Base-by-base conservation (phyloP, 2,888 invertebrate genomes). In the Agonopterix subpropinquella region DNA sequence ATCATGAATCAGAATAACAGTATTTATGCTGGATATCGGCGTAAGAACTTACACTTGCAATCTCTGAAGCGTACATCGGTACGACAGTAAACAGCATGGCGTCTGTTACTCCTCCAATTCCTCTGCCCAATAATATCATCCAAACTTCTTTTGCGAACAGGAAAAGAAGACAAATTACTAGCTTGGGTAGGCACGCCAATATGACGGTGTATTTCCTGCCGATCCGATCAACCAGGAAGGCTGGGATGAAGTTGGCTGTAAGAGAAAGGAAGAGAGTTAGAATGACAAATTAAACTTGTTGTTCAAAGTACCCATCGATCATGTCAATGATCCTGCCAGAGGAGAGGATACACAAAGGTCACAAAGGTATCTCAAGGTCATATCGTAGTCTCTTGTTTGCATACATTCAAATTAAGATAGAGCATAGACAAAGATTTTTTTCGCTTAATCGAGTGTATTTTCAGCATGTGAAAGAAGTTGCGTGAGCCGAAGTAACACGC, bases 51-150 rank as follows among this genome's bases (percentile, higher is more conserved):
- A 71, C 71, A 52, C 62, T 59, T 4, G 67, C 65, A 36, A 69
- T 59, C 55, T 70, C 71, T 2, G 67, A 56, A 4, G 62, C 54
- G 39, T 72, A 72, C 11, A 62, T 60, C 0, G 68, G 59, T 1
- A 65, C 58, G 0, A 56, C 58, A 2, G 55, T 43, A 1, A 67
- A 51, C 0, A 53, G 41, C 10, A 61, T 47, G 4, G 48, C 15
- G 36, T 65, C 64, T 0, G 55, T 42, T 0, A 57, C 18, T 1
- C 61, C 55, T 4, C 50, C 54, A 0, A 67, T 10, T 0, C 53
- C 45, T 46, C 67, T 55, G 0, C 59, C 65, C 9, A 67, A 35
- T 0, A 66, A 47, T 7, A 72, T n/a, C 58, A 65, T 58, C 69
- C 69, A 69, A 0, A 61, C 51, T n/a, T 67, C 56, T 0, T 51